Evolutionary conservation across 1,140 invertebrate species (phyloP).

Genomic region (Amyelois transitella): DNA sequence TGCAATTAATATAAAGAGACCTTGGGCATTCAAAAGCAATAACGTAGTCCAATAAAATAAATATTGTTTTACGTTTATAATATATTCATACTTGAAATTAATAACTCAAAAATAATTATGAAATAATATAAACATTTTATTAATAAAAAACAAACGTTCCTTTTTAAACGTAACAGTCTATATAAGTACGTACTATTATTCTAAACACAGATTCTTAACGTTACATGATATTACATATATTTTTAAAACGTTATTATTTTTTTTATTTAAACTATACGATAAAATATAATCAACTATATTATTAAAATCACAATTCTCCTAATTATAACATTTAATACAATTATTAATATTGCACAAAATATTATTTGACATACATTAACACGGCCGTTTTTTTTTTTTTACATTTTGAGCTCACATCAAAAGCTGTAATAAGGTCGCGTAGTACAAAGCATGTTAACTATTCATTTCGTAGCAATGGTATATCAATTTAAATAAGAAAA

Average conservation of each 20-base stretch:
- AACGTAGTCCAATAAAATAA: too few species aligned
- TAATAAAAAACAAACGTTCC: too few species aligned
- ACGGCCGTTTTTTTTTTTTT: constrained; percentile 2
- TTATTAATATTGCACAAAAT: constrained; percentile 56
- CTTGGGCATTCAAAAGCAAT: too few species aligned
- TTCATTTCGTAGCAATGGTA: too few species aligned
- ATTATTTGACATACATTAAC: constrained; percentile 38
- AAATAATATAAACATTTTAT: constrained; percentile 10
- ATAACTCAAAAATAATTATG: constrained; percentile 22
- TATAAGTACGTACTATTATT: constrained; percentile 47
- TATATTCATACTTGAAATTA: too few species aligned
- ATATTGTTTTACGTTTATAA: too few species aligned
- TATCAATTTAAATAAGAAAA: too few species aligned
- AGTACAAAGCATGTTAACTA: not conserved
- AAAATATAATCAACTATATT: constrained; percentile 64
- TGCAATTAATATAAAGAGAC: too few species aligned
- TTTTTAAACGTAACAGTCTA: constrained; percentile 52
- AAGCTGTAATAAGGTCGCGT: not conserved
- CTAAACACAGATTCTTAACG: constrained; percentile 62
- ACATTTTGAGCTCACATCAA: not conserved
- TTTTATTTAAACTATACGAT: constrained; percentile 45
- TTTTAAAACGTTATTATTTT: constrained; percentile 44
- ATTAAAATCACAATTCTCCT: constrained; percentile 70
- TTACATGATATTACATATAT: constrained; percentile 53
- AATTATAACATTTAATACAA: constrained; percentile 55